Evolutionary conservation across 2,797 vertebrate species (phyloP).

Genomic region (Buphagus erythrorhynchus): DNA sequence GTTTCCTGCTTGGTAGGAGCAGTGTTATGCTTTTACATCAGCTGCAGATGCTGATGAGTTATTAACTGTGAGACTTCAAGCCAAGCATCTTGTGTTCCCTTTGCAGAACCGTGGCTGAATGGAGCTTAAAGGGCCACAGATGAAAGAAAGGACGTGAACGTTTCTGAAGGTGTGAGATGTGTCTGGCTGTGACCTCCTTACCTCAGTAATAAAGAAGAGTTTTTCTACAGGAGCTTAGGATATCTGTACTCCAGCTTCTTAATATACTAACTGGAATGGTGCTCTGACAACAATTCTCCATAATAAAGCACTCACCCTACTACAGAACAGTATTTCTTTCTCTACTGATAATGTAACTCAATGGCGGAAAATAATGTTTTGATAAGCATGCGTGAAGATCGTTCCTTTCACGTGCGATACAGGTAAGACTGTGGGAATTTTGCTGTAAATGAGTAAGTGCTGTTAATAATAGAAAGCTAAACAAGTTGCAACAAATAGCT

Average conservation of each 20-base stretch:
- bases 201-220: slow-evolving; percentile 70
- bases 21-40: slow-evolving; percentile 63
- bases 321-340: slow-evolving; percentile 56
- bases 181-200: slow-evolving; percentile 66
- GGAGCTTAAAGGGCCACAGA: slow-evolving; percentile 76
- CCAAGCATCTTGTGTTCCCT: slow-evolving; percentile 93
- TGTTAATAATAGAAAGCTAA: background rate
- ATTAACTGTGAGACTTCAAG: slow-evolving; percentile 84
- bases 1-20: slow-evolving; percentile 45
- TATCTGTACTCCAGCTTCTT: slow-evolving; percentile 60
- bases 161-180: slow-evolving; percentile 71
- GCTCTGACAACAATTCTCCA: slow-evolving; percentile 45
- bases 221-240: slow-evolving; percentile 55
- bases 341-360: slow-evolving; percentile 87
- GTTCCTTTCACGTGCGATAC: slow-evolving; percentile 93
- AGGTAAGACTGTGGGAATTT: slow-evolving; percentile 85
- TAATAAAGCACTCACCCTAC: slow-evolving; percentile 42
- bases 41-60: slow-evolving; percentile 50
- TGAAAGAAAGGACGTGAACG: slow-evolving; percentile 75
- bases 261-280: slow-evolving; percentile 59
- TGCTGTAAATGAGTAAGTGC: background rate
- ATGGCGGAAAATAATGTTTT: slow-evolving; percentile 87
- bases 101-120: slow-evolving; percentile 86
- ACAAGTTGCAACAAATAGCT: background rate
- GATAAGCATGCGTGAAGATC: slow-evolving; percentile 89